Percentiles rank a stretch among this genome's conserved stretches.
Evolutionary conservation across 2,888 invertebrate genomes (phyloP).

Genomic region (Sesia apiformis): DNA sequence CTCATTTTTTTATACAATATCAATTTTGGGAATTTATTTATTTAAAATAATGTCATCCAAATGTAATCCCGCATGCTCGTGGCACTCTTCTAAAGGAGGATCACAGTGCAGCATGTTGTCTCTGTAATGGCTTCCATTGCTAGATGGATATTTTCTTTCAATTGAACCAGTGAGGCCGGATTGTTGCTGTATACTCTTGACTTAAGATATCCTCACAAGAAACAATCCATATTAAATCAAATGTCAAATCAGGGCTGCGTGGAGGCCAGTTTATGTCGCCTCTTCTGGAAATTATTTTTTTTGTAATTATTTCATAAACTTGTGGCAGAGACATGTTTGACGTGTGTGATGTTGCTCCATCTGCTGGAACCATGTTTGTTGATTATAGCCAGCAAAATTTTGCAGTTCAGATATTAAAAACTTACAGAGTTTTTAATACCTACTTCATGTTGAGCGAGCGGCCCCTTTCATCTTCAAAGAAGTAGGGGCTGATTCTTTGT

Average conservation of each 20-base stretch:
- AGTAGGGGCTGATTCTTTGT: too few relatives aligned
- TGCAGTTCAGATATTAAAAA: background rate
- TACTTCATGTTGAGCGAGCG: background rate
- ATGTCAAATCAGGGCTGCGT: background rate
- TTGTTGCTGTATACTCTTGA: too few relatives aligned
- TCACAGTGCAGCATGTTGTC: too few relatives aligned
- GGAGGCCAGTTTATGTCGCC: background rate
- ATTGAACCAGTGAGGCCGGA: too few relatives aligned
- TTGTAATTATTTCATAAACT: background rate
- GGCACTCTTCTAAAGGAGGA: too few relatives aligned
- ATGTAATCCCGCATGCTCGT: too few relatives aligned
- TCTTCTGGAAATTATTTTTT: background rate
- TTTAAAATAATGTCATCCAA: too few relatives aligned
- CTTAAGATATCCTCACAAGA: too few relatives aligned
- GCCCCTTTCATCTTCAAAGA: background rate
- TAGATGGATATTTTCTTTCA: too few relatives aligned
- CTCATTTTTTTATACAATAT: background rate
- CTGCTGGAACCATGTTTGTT: background rate
- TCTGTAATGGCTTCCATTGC: too few relatives aligned
- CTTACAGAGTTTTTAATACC: background rate
- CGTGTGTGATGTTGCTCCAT: background rate
- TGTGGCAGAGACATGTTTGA: background rate
- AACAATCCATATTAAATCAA: background rate
- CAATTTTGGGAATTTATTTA: background rate
- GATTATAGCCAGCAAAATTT: background rate